Evolutionary conservation across 2,113 vertebrate species (phyloP).

Genomic region (Elephas maximus): DNA sequence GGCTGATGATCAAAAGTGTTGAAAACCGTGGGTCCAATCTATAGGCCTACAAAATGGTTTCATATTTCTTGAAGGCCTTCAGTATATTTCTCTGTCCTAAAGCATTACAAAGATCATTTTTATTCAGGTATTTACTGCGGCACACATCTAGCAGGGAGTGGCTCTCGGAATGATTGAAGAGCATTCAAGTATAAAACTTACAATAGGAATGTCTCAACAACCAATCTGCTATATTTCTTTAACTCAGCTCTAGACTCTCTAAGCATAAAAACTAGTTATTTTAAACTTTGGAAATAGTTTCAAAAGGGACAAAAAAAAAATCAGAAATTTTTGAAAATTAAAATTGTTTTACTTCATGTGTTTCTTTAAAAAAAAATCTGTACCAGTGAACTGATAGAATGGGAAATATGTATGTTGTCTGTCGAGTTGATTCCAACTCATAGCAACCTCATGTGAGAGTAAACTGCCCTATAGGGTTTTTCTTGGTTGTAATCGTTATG

Average conservation of each 20-base stretch:
- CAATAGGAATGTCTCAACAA: constrained; percentile 49
- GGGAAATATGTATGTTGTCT: too few species aligned
- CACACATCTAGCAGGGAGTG: constrained; percentile 56
- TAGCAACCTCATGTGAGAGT: too few species aligned
- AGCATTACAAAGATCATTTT: constrained; percentile 63
- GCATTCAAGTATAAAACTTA: constrained; percentile 69
- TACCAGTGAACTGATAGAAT: neutral
- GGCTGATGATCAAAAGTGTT: neutral
- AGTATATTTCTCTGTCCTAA: constrained; percentile 66
- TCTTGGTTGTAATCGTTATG: too few species aligned
- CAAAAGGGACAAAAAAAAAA: constrained; percentile 40
- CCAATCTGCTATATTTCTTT: neutral
- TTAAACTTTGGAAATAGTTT: constrained; percentile 37
- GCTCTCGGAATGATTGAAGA: constrained; percentile 69
- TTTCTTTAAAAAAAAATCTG: constrained; percentile 29
- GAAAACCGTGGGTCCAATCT: constrained; percentile 17
- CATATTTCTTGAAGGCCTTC: constrained; percentile 72
- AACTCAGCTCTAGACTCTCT: constrained; percentile 17
- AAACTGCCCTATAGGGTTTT: too few species aligned
- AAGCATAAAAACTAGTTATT: constrained; percentile 38
- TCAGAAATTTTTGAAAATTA: neutral
- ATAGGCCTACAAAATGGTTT: neutral
- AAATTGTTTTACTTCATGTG: neutral
- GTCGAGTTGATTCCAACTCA: too few species aligned
- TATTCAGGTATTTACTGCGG: constrained; percentile 64